These are phyloP conservation scores for Adelges cooleyi DNA, from an alignment of 1,140 invertebrate species.

Conservation along the genomic window DNA sequence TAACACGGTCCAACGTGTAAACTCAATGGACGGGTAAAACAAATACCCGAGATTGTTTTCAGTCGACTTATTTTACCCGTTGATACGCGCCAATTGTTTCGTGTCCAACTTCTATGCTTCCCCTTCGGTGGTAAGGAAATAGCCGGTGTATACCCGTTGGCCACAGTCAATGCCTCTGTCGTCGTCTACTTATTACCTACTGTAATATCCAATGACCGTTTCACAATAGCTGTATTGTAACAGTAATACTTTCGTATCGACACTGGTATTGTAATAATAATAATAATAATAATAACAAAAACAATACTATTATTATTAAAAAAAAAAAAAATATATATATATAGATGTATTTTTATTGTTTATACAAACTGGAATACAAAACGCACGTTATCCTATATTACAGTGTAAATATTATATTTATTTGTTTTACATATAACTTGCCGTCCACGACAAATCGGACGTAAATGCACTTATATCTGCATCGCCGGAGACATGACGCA, in stretches of 20 bases:
- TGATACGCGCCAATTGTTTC: constrained; percentile 19
- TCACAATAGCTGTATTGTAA: background rate
- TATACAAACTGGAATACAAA: background rate
- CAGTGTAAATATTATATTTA: too few relatives aligned
- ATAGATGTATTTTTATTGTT: background rate
- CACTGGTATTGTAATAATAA: too few relatives aligned
- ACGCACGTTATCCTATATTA: background rate
- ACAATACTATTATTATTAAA: too few relatives aligned
- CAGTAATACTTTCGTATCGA: background rate
- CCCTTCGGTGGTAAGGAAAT: too few relatives aligned
- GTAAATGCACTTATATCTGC: background rate
- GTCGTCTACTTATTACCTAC: background rate
- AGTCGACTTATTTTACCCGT: constrained; percentile 23
- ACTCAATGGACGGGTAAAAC: constrained; percentile 14
- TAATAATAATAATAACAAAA: too few relatives aligned
- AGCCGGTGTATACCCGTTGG: too few relatives aligned
- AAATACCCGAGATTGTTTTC: constrained; percentile 6
- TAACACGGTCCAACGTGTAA: constrained; percentile 18
- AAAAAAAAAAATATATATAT: too few relatives aligned
- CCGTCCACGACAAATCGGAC: background rate
- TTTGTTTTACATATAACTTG: too few relatives aligned
- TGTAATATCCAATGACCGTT: constrained; percentile 12
- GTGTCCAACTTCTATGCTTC: background rate
- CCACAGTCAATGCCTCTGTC: too few relatives aligned
- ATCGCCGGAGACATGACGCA: background rate